Evolutionary conservation across 2,888 invertebrate genomes (phyloP).

Genomic region (Smittia aterrima): DNA sequence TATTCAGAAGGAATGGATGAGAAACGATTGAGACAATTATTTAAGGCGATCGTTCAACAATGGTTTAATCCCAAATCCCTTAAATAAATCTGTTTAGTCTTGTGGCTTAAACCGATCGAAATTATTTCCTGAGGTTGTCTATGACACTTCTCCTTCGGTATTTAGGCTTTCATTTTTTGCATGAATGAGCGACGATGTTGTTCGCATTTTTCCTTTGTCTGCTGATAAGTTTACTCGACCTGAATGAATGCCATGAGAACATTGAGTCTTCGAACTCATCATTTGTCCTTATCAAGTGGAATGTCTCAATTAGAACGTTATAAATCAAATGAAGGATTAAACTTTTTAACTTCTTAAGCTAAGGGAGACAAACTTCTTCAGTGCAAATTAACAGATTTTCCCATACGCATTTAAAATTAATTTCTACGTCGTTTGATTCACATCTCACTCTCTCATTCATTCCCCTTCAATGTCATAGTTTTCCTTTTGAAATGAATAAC

Average conservation of each 20-base stretch:
- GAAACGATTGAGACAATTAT: slow-evolving; percentile 35
- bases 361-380: too few relatives aligned
- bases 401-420: too few relatives aligned
- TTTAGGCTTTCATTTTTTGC: slow-evolving; percentile 37
- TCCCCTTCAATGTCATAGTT: neutral
- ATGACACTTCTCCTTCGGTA: slow-evolving; percentile 39
- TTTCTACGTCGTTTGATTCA: too few relatives aligned
- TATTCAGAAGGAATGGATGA: slow-evolving; percentile 12
- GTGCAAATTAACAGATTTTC: too few relatives aligned
- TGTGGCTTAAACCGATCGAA: slow-evolving; percentile 25
- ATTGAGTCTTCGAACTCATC: too few relatives aligned
- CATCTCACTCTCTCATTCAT: too few relatives aligned
- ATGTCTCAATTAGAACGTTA: too few relatives aligned
- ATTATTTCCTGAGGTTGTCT: neutral
- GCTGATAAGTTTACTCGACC: neutral
- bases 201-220: neutral
- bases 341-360: too few relatives aligned
- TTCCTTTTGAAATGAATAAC: neutral
- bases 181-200: slow-evolving; percentile 13
- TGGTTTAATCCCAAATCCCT: slow-evolving; percentile 24
- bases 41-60: slow-evolving; percentile 41
- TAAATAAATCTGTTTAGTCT: slow-evolving; percentile 23
- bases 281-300: too few relatives aligned
- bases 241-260: too few relatives aligned
- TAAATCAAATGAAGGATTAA: too few relatives aligned